Conservation (phyloP, 2,797 vertebrate species). For the Trichosurus vulpecula region DNA sequence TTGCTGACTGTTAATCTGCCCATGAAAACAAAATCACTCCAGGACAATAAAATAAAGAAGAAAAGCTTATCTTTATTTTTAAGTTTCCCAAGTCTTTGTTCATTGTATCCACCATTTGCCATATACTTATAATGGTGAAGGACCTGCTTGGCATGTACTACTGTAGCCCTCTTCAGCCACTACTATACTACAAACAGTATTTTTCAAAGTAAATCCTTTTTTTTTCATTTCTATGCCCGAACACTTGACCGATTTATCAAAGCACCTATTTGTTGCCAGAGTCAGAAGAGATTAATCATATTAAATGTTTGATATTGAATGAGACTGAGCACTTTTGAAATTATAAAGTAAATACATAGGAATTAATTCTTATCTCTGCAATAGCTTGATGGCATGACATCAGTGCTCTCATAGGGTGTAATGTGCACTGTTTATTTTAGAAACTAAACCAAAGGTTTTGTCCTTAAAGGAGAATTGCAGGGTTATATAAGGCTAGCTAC, state of each 20-base stretch:
- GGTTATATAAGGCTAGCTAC: conserved; percentile 40
- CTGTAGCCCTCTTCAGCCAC: conserved; percentile 60
- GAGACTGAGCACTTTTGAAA: conserved; percentile 75
- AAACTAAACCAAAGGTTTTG: conserved; percentile 63
- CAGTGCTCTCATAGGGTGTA: conserved; percentile 3
- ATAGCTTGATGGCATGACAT: conserved; percentile 73
- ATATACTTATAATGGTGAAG: conserved; percentile 58
- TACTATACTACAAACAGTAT: conserved; percentile 46
- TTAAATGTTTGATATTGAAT: conserved; percentile 75
- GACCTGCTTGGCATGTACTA: conserved; percentile 61
- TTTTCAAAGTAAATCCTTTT: conserved; percentile 60
- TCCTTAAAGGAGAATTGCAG: conserved; percentile 1
- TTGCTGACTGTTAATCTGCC: conserved; percentile 10
- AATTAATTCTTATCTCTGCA: conserved; percentile 75
- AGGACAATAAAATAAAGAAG: conserved; percentile 16
- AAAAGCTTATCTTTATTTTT: not conserved
- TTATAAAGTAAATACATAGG: conserved; percentile 77
- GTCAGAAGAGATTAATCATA: conserved; percentile 76
- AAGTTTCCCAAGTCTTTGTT: conserved; percentile 41
- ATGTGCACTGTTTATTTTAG: conserved; percentile 60
- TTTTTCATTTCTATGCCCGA: conserved; percentile 64
- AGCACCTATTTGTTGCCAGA: conserved; percentile 72
- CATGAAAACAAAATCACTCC: not conserved
- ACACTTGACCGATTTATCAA: conserved; percentile 71
- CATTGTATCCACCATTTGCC: conserved; percentile 55